These are phyloP conservation scores for Drosophila pseudoobscura DNA, from an alignment of 1,140 invertebrate species.

Conservation along the genomic window DNA sequence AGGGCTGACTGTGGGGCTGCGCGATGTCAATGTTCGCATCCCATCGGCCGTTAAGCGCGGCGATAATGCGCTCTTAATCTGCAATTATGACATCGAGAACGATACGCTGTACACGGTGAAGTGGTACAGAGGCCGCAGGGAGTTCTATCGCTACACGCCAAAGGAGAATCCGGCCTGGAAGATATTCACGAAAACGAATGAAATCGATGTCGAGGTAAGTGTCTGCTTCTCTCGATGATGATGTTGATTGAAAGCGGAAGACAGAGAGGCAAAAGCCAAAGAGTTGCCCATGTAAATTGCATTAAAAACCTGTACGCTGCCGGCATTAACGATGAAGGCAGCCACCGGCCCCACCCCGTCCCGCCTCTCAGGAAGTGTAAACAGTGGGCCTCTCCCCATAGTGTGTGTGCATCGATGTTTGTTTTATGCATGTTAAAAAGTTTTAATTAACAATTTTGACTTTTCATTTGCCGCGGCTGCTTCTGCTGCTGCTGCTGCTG, in stretches of 20 bases:
- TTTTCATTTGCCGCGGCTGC: constrained; percentile 57
- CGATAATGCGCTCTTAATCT: constrained; percentile 88
- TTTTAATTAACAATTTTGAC: constrained; percentile 81
- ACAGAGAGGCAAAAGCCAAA: constrained; percentile 6
- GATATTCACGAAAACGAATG: constrained; percentile 87
- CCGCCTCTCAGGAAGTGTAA: constrained; percentile 20
- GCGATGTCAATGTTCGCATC: constrained; percentile 87
- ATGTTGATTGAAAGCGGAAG: constrained; percentile 44
- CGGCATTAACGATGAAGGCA: constrained; percentile 46
- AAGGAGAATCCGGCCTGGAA: constrained; percentile 87
- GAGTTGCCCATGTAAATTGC: constrained; percentile 60
- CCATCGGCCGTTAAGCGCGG: constrained; percentile 89
- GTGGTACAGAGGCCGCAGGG: constrained; percentile 89
- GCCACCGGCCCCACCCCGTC: constrained; percentile 19
- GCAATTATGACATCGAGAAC: constrained; percentile 90
- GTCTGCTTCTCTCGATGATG: constrained; percentile 11
- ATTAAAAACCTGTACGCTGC: constrained; percentile 54
- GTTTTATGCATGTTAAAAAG: constrained; percentile 78
- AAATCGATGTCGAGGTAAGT: constrained; percentile 89
- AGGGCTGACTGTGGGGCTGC: constrained; percentile 71
- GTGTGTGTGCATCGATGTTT: constrained; percentile 55
- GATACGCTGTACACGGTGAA: constrained; percentile 92
- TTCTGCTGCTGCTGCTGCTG: background rate
- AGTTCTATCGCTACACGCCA: constrained; percentile 89
- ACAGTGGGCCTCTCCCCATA: constrained; percentile 21